Evolutionary conservation across 2,113 vertebrate genomes (phyloP), one percentile per base, ranked within the genome.

Genomic region (Oceanites oceanicus): DNA sequence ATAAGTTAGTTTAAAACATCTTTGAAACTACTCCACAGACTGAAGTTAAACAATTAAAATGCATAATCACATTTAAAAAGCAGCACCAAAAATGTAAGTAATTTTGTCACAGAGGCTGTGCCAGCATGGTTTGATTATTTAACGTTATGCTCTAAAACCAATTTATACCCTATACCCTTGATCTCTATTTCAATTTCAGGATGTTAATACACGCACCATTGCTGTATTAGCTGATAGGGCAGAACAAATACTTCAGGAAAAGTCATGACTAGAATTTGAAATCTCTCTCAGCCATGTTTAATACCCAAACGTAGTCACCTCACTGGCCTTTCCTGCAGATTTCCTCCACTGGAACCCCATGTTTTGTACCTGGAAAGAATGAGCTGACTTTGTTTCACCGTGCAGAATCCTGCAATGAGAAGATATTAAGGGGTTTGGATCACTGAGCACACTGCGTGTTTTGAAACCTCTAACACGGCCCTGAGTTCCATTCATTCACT

Each of bases 281-380:
- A 97, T 98, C 97, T 8, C 34, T 90, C 52, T 98, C 98, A 1
- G 98, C 98, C 97, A 96, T 97, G 82, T 98, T 98, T 56, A 99
- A 94, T 84, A 97, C 98, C 98, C 99, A 98, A 62, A 98, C 4
- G 61, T 98, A 98, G 95, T 98, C 98, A 81, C 98, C 99, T 92
- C 96, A 12, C 59, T 98, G 98, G 47, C 88, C 97, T 95, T 98
- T 98, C 92, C 98, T 98, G 94, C 98, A 98, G 95, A 98, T 98
- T 91, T 98, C 98, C 47, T 98, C 98, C 92, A 98, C 66, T 5
- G 90, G 96, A 76, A 98, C 89, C 96, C 94, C 91, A 91, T 58
- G 94, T 98, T 96, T 98, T 98, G 95, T 94, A 97, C 98, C 98
- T 99, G 81, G 59, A 50, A 92, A 85, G 42, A 88, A 53, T 0